These are phyloP conservation scores for Cancer borealis DNA, from an alignment of 2,888 invertebrate species.

Conservation along the genomic window DNA sequence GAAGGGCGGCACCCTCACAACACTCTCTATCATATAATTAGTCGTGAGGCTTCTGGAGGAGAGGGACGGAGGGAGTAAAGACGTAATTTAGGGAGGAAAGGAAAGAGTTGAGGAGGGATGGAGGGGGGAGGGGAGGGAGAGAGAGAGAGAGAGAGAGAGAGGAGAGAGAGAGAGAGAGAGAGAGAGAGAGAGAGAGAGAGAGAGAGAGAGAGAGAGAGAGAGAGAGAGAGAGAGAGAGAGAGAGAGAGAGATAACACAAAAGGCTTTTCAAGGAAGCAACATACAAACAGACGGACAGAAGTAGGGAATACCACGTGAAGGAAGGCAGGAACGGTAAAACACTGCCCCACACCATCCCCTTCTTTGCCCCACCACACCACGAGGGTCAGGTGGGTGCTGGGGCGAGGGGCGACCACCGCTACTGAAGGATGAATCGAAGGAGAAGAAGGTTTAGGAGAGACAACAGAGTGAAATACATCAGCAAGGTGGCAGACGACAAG, in stretches of 20 bases:
- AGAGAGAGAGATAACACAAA: neutral
- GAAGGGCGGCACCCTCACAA: slow-evolving; percentile 32
- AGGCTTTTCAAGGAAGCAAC: neutral
- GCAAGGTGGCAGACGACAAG: neutral
- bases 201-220: neutral
- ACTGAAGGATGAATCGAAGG: neutral
- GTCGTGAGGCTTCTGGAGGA: slow-evolving; percentile 11
- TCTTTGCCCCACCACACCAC: neutral
- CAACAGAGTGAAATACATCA: neutral
- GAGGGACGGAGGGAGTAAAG: neutral
- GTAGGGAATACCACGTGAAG: neutral
- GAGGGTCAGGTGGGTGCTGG: neutral
- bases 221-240: neutral
- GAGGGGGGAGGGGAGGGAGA: neutral
- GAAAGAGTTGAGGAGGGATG: neutral
- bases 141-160: neutral
- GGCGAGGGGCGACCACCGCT: neutral
- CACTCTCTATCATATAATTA: slow-evolving; percentile 24
- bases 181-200: neutral
- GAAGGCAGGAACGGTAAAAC: neutral
- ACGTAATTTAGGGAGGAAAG: neutral
- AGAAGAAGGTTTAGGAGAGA: neutral
- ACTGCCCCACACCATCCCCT: neutral
- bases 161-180: neutral
- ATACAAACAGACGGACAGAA: neutral